Evolutionary conservation across 2,888 invertebrate genomes (phyloP), one percentile per base, ranked within the genome.

Genomic region (Empis livida): DNA sequence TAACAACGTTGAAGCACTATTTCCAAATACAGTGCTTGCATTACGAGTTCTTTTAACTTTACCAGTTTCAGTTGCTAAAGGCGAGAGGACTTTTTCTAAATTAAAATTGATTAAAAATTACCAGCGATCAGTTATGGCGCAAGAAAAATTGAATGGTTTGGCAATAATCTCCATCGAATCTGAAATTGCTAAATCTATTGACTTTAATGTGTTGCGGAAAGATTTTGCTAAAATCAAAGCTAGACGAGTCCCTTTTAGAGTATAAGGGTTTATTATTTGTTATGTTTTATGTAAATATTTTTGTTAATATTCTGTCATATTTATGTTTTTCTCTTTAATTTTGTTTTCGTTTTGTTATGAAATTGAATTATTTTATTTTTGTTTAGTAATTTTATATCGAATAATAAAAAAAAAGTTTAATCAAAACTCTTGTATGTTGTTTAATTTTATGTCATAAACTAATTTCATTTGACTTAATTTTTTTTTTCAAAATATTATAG

Each of bases 91-190:
- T 39, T 17, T 39, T 39, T 39, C 39, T 17, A 39, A 39, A 32
- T 43, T 30, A 43, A 43, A 43, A 43, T 17, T 43, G 15, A 43
- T 43, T 16, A 43, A 43, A 43, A 31, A 32, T 43, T 43, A 43
- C 43, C 16, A 32, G 43, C 31, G 43, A 43, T 43, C 43, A 43
- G 10, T 32, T 43, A 43, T 43, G 43, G 43, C 32, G 43, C 43
- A 43, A 43, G 32, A 43, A 43, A 43, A 43, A 43, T 43, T 43
- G 32, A 32, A 43, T 43, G 32, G 43, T 31, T 43, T 43, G 43
- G 43, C 43, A 39, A 39, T 39, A 39, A 39, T 39, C 39, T 39
- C 39, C 39, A 39, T 39, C 11, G 39, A 39, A 39, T 39, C 39
- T 10, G 17, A 39, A 10, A 39, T 39, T 39, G 39, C 39, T 13